These are phyloP conservation scores for Orius insidiosus DNA, from an alignment of 1,140 invertebrate genomes.

Conservation along the genomic window DNA sequence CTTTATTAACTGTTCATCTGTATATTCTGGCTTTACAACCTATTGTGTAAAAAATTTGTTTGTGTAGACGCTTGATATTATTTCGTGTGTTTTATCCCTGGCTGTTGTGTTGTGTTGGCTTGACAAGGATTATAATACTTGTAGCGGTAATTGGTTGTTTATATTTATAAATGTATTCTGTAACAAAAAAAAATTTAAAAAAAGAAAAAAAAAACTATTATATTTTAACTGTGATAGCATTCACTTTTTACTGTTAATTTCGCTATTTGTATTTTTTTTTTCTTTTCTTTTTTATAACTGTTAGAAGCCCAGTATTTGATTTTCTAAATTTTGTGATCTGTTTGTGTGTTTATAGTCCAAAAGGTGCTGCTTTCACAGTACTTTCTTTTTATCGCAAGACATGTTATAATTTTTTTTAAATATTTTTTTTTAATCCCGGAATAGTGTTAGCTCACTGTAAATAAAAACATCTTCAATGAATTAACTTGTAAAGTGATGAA, in stretches of 20 bases:
- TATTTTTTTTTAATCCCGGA: constrained; percentile 9
- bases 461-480: not conserved
- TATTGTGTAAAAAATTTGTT: constrained; percentile 7
- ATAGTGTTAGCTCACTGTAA: not conserved
- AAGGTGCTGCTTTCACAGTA: constrained; percentile 12
- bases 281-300: no score
- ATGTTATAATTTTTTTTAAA: constrained; percentile 3
- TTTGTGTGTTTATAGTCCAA: constrained; percentile 1
- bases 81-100: constrained; percentile 1
- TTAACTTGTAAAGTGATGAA: constrained; percentile 13
- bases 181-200: not conserved
- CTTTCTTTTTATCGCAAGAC: constrained; percentile 5
- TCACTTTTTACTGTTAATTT: constrained; percentile 14
- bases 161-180: constrained; percentile 6
- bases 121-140: constrained; percentile 4
- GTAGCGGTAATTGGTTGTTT: constrained; percentile 7
- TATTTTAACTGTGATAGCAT: constrained; percentile 15
- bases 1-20: not conserved
- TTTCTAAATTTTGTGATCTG: constrained; percentile 10
- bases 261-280: constrained; percentile 13
- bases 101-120: constrained; percentile 15
- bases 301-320: constrained; percentile 1
- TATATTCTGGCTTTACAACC: not conserved
- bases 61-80: constrained; percentile 1
- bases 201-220: no score